A percentile compares a stretch with the other conserved stretches of the same genome.
Conservation (phyloP, 2,113 vertebrate species). For the Galeopterus variegatus region DNA sequence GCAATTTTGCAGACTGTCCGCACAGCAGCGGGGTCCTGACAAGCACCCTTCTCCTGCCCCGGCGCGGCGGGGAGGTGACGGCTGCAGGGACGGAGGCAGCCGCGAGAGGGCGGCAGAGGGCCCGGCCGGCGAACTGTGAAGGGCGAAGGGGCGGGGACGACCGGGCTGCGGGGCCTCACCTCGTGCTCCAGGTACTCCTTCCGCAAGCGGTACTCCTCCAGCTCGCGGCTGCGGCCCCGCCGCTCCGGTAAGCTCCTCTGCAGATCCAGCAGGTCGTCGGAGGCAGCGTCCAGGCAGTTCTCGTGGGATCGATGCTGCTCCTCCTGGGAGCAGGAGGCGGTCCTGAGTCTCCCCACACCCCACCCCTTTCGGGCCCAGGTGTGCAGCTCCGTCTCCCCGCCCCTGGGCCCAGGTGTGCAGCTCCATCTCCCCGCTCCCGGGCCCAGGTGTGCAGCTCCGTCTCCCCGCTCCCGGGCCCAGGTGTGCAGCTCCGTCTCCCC, state of each 20-base stretch:
- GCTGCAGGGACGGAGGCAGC: not conserved
- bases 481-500: too few species aligned
- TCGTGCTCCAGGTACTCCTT: constrained; percentile 89
- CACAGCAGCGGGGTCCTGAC: too few species aligned
- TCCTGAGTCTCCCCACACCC: too few species aligned
- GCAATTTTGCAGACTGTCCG: not conserved
- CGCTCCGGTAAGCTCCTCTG: constrained; percentile 89
- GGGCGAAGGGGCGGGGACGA: not conserved
- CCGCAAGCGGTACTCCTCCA: constrained; percentile 89
- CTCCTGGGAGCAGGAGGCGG: constrained; percentile 86
- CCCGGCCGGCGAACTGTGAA: not conserved
- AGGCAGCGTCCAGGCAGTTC: constrained; percentile 91
- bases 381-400: too few species aligned
- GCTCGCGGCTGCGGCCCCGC: constrained; percentile 89
- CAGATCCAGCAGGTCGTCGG: constrained; percentile 90
- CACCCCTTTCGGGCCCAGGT: not conserved
- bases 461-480: not conserved
- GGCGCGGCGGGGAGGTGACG: fast-evolving
- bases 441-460: not conserved
- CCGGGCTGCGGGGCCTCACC: constrained; percentile 84
- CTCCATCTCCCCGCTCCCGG: fast-evolving
- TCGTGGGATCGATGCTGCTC: constrained; percentile 92
- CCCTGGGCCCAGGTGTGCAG: not conserved
- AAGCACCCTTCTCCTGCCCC: fast-evolving
- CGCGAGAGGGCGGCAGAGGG: constrained; percentile 48